Evolutionary conservation across 2,797 vertebrate species (phyloP).

Genomic region (Chrosomus eos): DNA sequence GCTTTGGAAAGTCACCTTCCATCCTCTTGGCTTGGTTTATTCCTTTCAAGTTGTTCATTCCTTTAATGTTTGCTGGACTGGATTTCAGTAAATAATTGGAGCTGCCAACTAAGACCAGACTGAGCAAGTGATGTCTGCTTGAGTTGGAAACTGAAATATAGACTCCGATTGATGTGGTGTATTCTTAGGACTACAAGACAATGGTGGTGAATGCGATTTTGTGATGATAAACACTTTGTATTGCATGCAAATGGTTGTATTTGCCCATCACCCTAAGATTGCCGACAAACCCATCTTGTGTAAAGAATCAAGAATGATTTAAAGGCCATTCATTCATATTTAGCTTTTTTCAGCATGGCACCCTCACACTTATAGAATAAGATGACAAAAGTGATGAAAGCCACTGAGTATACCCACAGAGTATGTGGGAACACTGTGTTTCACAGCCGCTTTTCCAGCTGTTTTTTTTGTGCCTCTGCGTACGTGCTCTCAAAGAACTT

Average conservation of each 20-base stretch:
- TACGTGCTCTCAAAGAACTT: slow-evolving; percentile 60
- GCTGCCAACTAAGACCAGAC: not conserved
- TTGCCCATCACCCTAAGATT: slow-evolving; percentile 10
- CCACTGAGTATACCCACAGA: slow-evolving; percentile 45
- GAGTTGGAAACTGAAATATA: slow-evolving; percentile 11
- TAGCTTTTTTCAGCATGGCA: slow-evolving; percentile 20
- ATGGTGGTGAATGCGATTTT: slow-evolving; percentile 19
- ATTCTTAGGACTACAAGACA: slow-evolving; percentile 14
- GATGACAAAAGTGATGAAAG: slow-evolving; percentile 54
- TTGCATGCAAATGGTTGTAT: slow-evolving; percentile 5
- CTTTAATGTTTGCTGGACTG: slow-evolving; percentile 31
- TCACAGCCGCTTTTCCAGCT: slow-evolving; percentile 64
- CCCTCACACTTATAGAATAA: slow-evolving; percentile 13
- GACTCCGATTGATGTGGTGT: not conserved
- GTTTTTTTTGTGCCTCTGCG: slow-evolving; percentile 69
- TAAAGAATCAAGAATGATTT: not conserved
- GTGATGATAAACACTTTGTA: not conserved
- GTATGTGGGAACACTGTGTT: slow-evolving; percentile 68
- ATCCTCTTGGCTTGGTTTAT: slow-evolving; percentile 54
- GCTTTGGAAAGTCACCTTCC: slow-evolving; percentile 65
- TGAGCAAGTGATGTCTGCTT: not conserved
- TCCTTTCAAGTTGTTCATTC: slow-evolving; percentile 11
- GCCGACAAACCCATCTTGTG: not conserved
- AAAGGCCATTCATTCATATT: not conserved
- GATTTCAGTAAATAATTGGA: slow-evolving; percentile 33